A percentile compares a stretch with the other conserved stretches of the same genome.
Conservation (phyloP, 2,797 vertebrate species). For the Macroramphosus scolopax region DNA sequence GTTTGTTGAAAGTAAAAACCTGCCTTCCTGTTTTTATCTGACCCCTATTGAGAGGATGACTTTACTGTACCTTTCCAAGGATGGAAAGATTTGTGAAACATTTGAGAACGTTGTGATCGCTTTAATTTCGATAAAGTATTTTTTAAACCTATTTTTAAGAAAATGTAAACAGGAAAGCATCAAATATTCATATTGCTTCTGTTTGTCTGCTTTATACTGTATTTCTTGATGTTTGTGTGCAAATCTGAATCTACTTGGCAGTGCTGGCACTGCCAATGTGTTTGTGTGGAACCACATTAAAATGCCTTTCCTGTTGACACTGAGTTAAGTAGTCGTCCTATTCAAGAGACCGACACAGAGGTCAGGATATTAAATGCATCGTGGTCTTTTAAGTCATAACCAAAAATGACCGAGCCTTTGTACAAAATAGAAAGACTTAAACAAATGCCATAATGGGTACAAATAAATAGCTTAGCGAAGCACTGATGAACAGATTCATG, state of each 20-base stretch:
- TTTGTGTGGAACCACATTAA: slow-evolving; percentile 28
- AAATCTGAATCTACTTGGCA: slow-evolving; percentile 5
- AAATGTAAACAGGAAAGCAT: neutral
- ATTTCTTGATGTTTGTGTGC: slow-evolving; percentile 4
- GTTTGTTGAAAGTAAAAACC: too few species aligned
- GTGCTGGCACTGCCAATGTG: slow-evolving; percentile 48
- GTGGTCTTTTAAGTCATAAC: too few species aligned
- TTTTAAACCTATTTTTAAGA: slow-evolving; percentile 26
- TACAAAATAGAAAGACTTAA: too few species aligned
- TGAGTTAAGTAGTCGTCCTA: too few species aligned
- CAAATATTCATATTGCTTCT: neutral
- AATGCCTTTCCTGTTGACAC: slow-evolving; percentile 29
- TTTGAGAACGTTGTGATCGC: neutral
- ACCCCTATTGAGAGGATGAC: neutral
- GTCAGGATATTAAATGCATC: too few species aligned
- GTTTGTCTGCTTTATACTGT: neutral
- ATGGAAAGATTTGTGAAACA: slow-evolving; percentile 1
- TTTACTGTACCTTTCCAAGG: neutral
- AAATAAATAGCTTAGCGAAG: too few species aligned
- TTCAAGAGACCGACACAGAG: too few species aligned
- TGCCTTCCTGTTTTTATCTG: too few species aligned
- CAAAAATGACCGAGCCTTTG: too few species aligned
- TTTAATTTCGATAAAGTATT: slow-evolving; percentile 13
- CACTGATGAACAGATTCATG: too few species aligned
- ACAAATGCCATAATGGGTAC: too few species aligned